phyloP scores from a whole-genome alignment of 2,797 vertebrate genomes.

The Scarus forsteni region DNA sequence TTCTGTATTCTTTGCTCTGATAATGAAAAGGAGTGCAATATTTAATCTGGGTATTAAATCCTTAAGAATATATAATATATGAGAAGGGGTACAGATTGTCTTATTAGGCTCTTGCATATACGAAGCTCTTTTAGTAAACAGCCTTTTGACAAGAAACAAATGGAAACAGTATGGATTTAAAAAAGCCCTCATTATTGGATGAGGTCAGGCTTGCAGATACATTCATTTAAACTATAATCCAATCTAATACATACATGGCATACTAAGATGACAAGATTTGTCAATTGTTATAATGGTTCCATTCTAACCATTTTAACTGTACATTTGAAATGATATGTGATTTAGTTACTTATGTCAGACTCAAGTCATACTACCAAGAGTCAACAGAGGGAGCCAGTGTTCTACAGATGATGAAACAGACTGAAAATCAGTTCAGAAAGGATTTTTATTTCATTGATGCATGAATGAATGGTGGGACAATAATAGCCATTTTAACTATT shows the following conservation, averaged over 20 bases:
- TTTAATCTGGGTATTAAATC: too few relatives aligned
- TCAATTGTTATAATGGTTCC: too few relatives aligned
- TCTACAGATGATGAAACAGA: conserved; percentile 16
- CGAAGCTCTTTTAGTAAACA: neutral
- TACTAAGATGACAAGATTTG: too few relatives aligned
- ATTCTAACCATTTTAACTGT: too few relatives aligned
- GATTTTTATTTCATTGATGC: neutral
- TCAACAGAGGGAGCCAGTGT: conserved; percentile 68
- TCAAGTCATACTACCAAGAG: neutral
- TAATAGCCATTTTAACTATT: too few relatives aligned
- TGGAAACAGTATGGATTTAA: neutral
- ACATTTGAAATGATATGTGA: too few relatives aligned
- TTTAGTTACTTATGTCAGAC: neutral
- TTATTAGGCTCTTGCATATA: neutral
- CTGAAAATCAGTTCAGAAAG: neutral
- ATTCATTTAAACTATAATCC: too few relatives aligned
- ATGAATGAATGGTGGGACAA: too few relatives aligned
- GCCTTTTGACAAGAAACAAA: neutral
- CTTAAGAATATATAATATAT: neutral
- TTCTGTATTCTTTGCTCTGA: neutral
- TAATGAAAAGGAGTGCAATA: too few relatives aligned
- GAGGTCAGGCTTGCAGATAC: too few relatives aligned
- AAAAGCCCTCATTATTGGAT: too few relatives aligned
- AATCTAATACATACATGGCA: too few relatives aligned
- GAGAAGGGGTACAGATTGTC: neutral